Conservation (phyloP, 2,797 vertebrate genomes). For the Dendrocincla tyrannina region DNA sequence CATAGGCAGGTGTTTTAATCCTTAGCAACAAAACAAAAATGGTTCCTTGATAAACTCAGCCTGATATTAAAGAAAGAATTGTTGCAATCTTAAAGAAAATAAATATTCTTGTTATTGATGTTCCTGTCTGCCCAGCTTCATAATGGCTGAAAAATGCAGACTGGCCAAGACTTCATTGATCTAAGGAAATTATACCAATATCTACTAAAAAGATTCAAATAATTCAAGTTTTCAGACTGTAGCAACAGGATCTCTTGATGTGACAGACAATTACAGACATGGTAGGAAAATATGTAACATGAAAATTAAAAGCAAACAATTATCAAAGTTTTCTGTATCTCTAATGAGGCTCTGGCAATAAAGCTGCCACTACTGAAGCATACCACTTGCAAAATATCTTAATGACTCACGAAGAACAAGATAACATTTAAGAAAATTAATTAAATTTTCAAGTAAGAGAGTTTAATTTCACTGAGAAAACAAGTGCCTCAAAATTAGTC, state of each 20-base stretch:
- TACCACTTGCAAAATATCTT: background rate
- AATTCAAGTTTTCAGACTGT: background rate
- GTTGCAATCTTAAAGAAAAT: background rate
- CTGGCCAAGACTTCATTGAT: background rate
- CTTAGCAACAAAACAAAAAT: background rate
- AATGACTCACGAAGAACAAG: background rate
- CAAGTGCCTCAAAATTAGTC: background rate
- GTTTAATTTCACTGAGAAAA: slow-evolving; percentile 28
- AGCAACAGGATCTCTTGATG: background rate
- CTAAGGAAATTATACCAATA: background rate
- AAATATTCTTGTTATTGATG: background rate
- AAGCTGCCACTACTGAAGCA: slow-evolving; percentile 9
- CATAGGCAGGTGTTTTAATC: background rate
- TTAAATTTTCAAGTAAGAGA: slow-evolving; percentile 3
- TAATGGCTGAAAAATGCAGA: background rate
- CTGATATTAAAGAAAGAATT: background rate
- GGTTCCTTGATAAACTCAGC: background rate
- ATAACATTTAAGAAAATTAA: slow-evolving; percentile 18
- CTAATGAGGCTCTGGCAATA: slow-evolving; percentile 9
- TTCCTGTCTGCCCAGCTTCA: background rate
- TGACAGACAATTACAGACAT: background rate
- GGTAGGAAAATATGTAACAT: background rate
- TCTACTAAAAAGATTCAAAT: background rate
- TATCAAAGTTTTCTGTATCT: background rate
- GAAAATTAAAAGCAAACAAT: slow-evolving; percentile 42